Evolutionary conservation across 2,113 vertebrate species (phyloP).

Genomic region (Danio rerio): GRCz12tu NC_133188.1:28046001-28046500

Average conservation of each 20-base stretch:
- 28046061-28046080: conserved; percentile 27
- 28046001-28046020: too few species aligned
- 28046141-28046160: neutral
- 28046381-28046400: conserved; percentile 75
- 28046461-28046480: conserved; percentile 88
- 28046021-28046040: neutral
- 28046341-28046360: neutral
- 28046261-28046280: conserved; percentile 91
- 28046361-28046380: conserved; percentile 64
- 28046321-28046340: neutral
- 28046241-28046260: conserved; percentile 80
- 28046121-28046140: neutral
- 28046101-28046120: conserved; percentile 46
- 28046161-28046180: conserved; percentile 20
- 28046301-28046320: conserved; percentile 79
- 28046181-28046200: neutral
- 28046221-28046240: conserved; percentile 84
- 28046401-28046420: conserved; percentile 75
- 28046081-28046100: conserved; percentile 48
- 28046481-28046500: conserved; percentile 86
- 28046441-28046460: conserved; percentile 84
- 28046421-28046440: conserved; percentile 78
- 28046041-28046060: conserved; percentile 45
- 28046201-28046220: conserved; percentile 70
- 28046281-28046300: conserved; percentile 89